These are phyloP conservation scores for Gastrophryne carolinensis DNA, from an alignment of 2,797 vertebrate genomes.

Conservation along the genomic window DNA sequence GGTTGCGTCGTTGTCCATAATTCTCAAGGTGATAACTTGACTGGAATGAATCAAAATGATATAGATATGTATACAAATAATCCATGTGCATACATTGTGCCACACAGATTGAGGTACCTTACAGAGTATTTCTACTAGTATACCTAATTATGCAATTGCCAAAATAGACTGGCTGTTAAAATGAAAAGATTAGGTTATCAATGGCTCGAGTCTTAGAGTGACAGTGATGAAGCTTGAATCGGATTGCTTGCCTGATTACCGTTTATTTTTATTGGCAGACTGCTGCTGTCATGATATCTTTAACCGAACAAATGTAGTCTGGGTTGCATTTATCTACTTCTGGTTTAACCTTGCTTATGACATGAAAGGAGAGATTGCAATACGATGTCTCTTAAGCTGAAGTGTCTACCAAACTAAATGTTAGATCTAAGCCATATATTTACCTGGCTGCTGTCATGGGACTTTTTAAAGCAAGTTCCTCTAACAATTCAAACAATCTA, in stretches of 20 bases:
- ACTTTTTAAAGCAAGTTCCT: too few relatives aligned
- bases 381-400: not conserved
- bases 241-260: not conserved
- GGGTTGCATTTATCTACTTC: not conserved
- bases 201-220: not conserved
- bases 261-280: not conserved
- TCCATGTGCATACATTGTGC: too few relatives aligned
- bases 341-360: constrained; percentile 23
- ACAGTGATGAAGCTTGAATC: constrained; percentile 24
- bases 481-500: too few relatives aligned
- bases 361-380: constrained; percentile 22
- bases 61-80: too few relatives aligned
- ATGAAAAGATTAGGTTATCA: not conserved
- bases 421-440: not conserved
- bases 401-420: constrained; percentile 4
- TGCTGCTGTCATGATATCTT: not conserved
- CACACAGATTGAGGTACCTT: too few relatives aligned
- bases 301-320: constrained; percentile 8
- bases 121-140: too few relatives aligned
- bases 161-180: too few relatives aligned
- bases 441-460: too few relatives aligned
- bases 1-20: too few relatives aligned
- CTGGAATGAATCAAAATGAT: too few relatives aligned
- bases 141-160: too few relatives aligned
- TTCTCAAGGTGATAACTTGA: too few relatives aligned